Conservation (phyloP, 2,888 invertebrate species). For the Xanthorhoe designata region DNA sequence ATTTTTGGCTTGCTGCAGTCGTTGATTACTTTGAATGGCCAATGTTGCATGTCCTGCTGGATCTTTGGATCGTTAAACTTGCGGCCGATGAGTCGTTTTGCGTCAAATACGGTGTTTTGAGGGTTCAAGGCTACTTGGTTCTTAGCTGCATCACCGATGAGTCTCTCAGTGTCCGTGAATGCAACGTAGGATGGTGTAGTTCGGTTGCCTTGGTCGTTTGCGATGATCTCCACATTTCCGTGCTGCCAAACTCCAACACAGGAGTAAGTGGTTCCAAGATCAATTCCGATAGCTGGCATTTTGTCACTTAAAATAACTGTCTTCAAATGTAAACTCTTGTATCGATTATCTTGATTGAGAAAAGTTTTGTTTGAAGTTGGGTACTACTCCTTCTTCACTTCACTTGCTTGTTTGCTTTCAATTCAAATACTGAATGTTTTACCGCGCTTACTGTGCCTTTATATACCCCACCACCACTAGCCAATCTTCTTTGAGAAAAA, state of each 20-base stretch:
- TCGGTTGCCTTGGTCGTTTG: slow-evolving; percentile 95
- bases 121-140: slow-evolving; percentile 93
- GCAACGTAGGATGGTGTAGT: slow-evolving; percentile 96
- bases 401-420: slow-evolving; percentile 59
- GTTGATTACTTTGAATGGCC: slow-evolving; percentile 91
- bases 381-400: slow-evolving; percentile 47
- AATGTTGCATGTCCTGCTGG: slow-evolving; percentile 92
- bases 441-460: slow-evolving; percentile 59
- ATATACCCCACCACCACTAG: slow-evolving; percentile 51
- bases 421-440: slow-evolving; percentile 72
- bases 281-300: slow-evolving; percentile 79
- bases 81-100: slow-evolving; percentile 92
- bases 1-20: slow-evolving; percentile 89
- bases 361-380: slow-evolving; percentile 45
- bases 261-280: slow-evolving; percentile 95
- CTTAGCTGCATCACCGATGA: slow-evolving; percentile 95
- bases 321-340: slow-evolving; percentile 32
- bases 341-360: slow-evolving; percentile 22
- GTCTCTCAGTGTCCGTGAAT: slow-evolving; percentile 93
- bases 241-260: slow-evolving; percentile 95
- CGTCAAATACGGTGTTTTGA: slow-evolving; percentile 89
- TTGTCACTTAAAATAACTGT: slow-evolving; percentile 32
- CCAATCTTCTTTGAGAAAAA: slow-evolving; percentile 63
- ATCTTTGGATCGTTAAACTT: slow-evolving; percentile 91
- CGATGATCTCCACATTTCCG: slow-evolving; percentile 93